These are phyloP conservation scores for Premnoplex brunnescens DNA, from an alignment of 2,797 vertebrate genomes.

Conservation along the genomic window DNA sequence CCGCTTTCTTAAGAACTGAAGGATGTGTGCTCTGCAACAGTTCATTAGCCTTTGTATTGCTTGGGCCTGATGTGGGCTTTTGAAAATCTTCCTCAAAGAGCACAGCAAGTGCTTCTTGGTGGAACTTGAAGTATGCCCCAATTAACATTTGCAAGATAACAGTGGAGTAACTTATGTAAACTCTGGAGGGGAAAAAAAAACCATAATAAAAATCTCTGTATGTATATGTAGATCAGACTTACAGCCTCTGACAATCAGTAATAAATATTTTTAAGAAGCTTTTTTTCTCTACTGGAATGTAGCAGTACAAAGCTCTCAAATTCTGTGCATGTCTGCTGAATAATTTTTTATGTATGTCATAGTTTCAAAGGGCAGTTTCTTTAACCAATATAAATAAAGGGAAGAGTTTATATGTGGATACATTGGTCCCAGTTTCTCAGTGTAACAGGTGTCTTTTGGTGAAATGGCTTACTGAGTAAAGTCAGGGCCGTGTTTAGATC, in stretches of 20 bases:
- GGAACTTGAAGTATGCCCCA: not conserved
- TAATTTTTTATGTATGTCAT: not conserved
- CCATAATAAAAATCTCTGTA: not conserved
- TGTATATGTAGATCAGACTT: not conserved
- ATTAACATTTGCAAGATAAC: not conserved
- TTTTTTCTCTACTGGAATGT: not conserved
- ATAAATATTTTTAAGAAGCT: conserved; percentile 16
- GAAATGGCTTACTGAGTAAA: not conserved
- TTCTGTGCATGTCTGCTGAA: not conserved
- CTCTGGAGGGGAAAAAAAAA: not conserved
- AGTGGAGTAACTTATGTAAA: not conserved
- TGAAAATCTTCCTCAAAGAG: not conserved
- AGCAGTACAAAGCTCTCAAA: not conserved
- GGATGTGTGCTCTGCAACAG: not conserved
- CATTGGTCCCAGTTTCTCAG: not conserved
- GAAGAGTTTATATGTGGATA: not conserved
- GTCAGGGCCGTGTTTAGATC: not conserved
- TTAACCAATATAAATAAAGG: not conserved
- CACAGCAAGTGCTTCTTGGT: not conserved
- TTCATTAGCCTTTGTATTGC: not conserved
- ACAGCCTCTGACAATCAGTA: not conserved
- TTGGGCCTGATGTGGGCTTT: not conserved
- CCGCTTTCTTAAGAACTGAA: not conserved
- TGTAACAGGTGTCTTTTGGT: not conserved
- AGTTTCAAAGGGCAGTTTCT: not conserved